Evolutionary conservation across 2,888 invertebrate species (phyloP).

Genomic region (Torymus texanus): DNA sequence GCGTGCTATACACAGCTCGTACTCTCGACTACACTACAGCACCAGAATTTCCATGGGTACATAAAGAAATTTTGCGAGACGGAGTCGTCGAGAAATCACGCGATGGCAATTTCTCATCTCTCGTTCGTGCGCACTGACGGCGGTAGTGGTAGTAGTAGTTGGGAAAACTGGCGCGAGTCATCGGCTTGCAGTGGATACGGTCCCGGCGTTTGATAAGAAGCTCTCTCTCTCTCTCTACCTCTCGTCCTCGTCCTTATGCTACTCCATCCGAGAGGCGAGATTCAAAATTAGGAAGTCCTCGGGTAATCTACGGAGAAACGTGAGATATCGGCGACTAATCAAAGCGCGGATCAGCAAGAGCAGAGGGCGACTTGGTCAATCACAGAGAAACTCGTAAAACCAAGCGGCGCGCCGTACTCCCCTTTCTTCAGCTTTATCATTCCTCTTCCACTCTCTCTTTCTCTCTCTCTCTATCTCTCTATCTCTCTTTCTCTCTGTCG

Average conservation of each 20-base stretch:
- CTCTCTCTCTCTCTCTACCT: background rate
- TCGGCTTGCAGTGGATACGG: no score
- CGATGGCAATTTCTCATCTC: slow-evolving; percentile 35
- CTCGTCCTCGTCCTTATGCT: background rate
- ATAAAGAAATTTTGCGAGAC: slow-evolving; percentile 35
- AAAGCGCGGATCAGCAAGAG: background rate
- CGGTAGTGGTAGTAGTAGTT: background rate
- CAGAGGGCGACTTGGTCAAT: slow-evolving; percentile 12
- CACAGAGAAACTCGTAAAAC: background rate
- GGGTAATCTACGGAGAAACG: slow-evolving; percentile 12
- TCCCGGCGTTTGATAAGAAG: slow-evolving; percentile 15
- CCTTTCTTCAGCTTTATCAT: no score
- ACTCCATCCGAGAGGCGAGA: background rate
- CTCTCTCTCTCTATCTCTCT: no score
- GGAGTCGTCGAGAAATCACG: slow-evolving; percentile 18
- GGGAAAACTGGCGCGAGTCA: background rate
- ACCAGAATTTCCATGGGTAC: slow-evolving; percentile 16
- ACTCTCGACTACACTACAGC: background rate
- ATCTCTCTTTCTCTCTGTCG: no score
- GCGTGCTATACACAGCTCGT: background rate
- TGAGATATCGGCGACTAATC: slow-evolving; percentile 6
- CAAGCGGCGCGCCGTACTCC: no score
- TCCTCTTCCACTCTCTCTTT: no score
- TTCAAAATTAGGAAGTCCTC: slow-evolving; percentile 21
- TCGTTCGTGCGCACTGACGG: no score